Conservation (phyloP, 2,113 vertebrate genomes). For the Tachycineta bicolor region DNA sequence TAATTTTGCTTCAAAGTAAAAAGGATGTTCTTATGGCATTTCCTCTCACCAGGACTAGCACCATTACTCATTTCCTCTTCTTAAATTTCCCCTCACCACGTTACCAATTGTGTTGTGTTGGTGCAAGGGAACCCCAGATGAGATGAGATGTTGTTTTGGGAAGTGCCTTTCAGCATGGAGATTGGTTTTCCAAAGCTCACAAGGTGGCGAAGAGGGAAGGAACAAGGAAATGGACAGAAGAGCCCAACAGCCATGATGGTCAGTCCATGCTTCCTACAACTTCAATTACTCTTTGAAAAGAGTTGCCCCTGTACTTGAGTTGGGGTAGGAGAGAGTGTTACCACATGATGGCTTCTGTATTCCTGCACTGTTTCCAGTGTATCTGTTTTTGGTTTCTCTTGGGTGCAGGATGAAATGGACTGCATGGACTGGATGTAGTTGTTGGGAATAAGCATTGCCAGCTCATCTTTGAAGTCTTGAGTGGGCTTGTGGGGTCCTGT, state of each 20-base stretch:
- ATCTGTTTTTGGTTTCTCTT: background rate
- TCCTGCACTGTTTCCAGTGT: background rate
- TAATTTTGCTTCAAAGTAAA: background rate
- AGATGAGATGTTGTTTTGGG: background rate
- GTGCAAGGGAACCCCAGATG: background rate
- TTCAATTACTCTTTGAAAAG: background rate
- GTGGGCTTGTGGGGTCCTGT: background rate
- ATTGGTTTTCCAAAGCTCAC: background rate
- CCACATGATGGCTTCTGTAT: background rate
- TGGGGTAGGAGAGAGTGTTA: background rate
- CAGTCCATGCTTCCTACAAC: background rate
- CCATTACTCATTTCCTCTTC: background rate
- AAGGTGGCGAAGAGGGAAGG: background rate
- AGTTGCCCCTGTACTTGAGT: background rate
- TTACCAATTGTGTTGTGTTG: background rate
- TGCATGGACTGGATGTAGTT: fast-evolving
- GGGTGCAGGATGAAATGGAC: background rate
- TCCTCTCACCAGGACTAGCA: background rate
- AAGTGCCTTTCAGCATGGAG: background rate
- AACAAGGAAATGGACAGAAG: background rate
- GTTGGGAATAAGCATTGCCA: background rate
- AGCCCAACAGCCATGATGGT: fast-evolving
- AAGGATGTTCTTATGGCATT: background rate
- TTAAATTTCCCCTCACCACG: background rate
- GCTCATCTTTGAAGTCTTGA: background rate